Evolutionary conservation across 2,797 vertebrate genomes (phyloP).

Genomic region (Cryptoblepharus egeriae): DNA sequence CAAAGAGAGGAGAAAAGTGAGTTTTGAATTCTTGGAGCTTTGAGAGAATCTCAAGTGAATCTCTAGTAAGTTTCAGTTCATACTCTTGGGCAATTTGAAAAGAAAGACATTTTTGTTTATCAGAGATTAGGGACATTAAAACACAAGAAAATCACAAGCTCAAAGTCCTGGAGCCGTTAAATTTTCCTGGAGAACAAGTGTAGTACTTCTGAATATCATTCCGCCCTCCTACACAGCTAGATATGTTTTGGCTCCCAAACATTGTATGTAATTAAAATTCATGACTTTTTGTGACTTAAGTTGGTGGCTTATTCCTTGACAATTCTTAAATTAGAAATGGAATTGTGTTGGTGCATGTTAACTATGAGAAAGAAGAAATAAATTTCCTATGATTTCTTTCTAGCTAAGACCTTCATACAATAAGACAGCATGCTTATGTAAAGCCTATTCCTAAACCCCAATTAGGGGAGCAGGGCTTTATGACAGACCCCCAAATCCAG

Average conservation of each 20-base stretch:
- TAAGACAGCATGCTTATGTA: not conserved
- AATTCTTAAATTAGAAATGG: not conserved
- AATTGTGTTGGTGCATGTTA: not conserved
- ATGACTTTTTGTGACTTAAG: not conserved
- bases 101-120: slow-evolving; percentile 36
- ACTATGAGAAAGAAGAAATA: not conserved
- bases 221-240: too few species aligned
- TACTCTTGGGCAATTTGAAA: slow-evolving; percentile 54
- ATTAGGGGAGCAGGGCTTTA: too few species aligned
- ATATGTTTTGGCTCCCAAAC: not conserved
- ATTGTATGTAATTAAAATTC: slow-evolving; percentile 5
- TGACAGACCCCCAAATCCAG: too few species aligned
- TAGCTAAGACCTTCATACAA: not conserved
- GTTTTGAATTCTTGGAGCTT: slow-evolving; percentile 58
- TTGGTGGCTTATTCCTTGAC: not conserved
- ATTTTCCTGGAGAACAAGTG: not conserved
- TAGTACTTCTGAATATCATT: not conserved
- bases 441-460: too few species aligned
- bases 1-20: slow-evolving; percentile 52
- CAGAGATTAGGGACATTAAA: slow-evolving; percentile 49
- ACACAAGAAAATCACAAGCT: slow-evolving; percentile 23
- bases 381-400: not conserved
- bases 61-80: slow-evolving; percentile 46
- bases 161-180: slow-evolving; percentile 30
- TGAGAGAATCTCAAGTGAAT: slow-evolving; percentile 63